Percentiles rank a stretch among this genome's conserved stretches.
These are phyloP conservation scores for Lates japonicus DNA, from an alignment of 2,797 vertebrate species.

Conservation along the genomic window DNA sequence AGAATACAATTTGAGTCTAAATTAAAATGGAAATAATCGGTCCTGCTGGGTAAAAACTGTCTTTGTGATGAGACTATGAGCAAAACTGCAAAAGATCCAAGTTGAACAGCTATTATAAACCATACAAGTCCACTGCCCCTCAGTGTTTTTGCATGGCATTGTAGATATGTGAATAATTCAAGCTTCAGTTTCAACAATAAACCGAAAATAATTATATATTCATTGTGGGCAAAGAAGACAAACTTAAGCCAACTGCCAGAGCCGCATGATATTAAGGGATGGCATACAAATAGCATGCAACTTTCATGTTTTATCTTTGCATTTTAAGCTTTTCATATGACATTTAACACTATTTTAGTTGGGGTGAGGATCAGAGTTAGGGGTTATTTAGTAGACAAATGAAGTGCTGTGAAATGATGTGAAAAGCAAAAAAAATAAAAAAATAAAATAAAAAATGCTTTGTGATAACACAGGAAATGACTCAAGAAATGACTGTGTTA, in stretches of 20 bases:
- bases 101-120: slow-evolving; percentile 45
- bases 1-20: slow-evolving; percentile 35
- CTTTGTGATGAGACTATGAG: slow-evolving; percentile 37
- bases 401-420: no score
- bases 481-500: no score
- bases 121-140: slow-evolving; percentile 16
- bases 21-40: slow-evolving; percentile 54
- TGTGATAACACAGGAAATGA: no score
- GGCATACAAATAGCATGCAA: no score
- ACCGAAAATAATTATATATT: slow-evolving; percentile 54
- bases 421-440: no score
- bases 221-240: slow-evolving; percentile 47
- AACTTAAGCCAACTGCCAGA: slow-evolving; percentile 48
- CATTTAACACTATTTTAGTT: no score
- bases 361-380: no score
- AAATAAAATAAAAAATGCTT: no score
- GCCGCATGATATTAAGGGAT: no score
- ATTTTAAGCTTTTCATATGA: no score
- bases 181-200: slow-evolving; percentile 43
- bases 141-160: slow-evolving; percentile 44
- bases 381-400: no score
- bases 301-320: no score
- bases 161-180: slow-evolving; percentile 70
- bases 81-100: slow-evolving; percentile 39
- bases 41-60: slow-evolving; percentile 37